Evolutionary conservation across 2,888 invertebrate species (phyloP).

Genomic region (Anagyrus pseudococci): DNA sequence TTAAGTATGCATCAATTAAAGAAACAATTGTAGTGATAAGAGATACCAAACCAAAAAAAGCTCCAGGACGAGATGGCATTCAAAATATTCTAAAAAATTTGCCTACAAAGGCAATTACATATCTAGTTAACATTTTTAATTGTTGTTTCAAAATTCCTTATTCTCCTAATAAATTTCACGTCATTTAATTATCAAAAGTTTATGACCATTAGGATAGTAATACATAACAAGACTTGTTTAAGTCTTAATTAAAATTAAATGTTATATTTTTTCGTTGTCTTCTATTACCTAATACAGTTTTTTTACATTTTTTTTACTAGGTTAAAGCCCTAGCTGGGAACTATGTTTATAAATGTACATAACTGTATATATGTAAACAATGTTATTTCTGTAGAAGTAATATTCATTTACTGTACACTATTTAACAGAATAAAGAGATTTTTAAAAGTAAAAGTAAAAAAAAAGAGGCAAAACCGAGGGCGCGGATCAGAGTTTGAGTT

Average conservation of each 20-base stretch:
- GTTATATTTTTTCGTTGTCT: too few species aligned
- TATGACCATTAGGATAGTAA: too few species aligned
- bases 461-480: neutral
- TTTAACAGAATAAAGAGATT: neutral
- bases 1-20: neutral
- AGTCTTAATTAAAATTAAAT: too few species aligned
- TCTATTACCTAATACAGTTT: constrained; percentile 7
- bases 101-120: neutral
- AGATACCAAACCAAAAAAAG: neutral
- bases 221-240: too few species aligned
- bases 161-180: too few species aligned
- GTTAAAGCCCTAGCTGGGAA: constrained; percentile 6
- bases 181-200: too few species aligned
- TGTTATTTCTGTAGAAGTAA: too few species aligned
- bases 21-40: neutral
- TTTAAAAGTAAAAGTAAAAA: neutral
- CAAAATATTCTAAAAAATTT: neutral
- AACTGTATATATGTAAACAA: too few species aligned
- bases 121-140: neutral
- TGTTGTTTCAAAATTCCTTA: neutral
- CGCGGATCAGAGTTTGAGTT: constrained; percentile 39
- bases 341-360: too few species aligned
- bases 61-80: neutral
- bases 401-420: too few species aligned
- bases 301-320: constrained; percentile 36